These are phyloP conservation scores for Tauraco hartlaubi DNA, from an alignment of 2,797 vertebrate species.

Conservation along the genomic window DNA sequence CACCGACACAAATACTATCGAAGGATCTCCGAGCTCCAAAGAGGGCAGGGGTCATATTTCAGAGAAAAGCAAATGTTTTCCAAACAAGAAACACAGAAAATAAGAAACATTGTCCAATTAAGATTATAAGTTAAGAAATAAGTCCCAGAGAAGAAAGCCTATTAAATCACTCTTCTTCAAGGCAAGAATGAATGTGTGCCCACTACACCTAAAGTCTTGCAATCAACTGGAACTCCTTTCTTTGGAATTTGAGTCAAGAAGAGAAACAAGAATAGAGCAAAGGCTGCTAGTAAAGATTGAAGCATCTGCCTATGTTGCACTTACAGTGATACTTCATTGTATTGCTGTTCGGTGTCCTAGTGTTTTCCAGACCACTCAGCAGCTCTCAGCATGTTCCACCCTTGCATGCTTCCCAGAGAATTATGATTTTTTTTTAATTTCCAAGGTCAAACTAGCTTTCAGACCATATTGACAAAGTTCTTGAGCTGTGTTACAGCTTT, in stretches of 20 bases:
- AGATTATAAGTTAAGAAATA: neutral
- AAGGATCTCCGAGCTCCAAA: neutral
- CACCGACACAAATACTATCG: neutral
- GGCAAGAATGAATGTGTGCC: neutral
- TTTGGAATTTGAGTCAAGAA: neutral
- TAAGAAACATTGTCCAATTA: rapidly evolving
- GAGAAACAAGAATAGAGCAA: neutral
- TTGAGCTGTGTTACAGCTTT: neutral
- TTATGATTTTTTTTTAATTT: neutral
- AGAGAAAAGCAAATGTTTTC: neutral
- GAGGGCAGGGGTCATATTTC: neutral
- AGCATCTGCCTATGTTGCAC: neutral
- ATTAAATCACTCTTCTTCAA: neutral
- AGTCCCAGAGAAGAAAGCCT: neutral
- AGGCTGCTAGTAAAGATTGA: neutral
- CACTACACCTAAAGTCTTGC: neutral
- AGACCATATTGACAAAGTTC: neutral
- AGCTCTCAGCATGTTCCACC: neutral
- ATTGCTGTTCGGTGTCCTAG: neutral
- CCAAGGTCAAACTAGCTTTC: neutral
- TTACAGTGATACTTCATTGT: neutral
- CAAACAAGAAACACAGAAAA: neutral
- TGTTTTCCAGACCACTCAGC: neutral
- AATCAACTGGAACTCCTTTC: neutral
- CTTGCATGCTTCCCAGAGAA: neutral